Percentiles rank a stretch among this genome's conserved stretches.
These are phyloP conservation scores for Lerista edwardsae DNA, from an alignment of 2,797 vertebrate genomes.

Conservation along the genomic window DNA sequence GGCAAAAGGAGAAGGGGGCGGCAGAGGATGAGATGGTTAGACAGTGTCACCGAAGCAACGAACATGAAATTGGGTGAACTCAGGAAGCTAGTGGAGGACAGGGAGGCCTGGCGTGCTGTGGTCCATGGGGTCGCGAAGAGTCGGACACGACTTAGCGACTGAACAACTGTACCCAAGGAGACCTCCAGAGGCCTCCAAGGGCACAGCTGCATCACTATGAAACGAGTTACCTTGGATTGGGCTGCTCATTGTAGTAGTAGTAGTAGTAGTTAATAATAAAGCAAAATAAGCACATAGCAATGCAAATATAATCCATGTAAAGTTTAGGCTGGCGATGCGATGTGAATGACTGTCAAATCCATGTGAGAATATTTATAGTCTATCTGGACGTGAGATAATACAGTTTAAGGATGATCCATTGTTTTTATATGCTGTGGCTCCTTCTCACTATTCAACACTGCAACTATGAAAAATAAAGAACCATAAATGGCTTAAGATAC, in stretches of 20 bases:
- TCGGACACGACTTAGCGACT: no score
- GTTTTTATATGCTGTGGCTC: neutral
- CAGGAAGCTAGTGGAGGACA: no score
- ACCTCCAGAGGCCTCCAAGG: no score
- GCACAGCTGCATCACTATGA: no score
- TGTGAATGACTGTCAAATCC: neutral
- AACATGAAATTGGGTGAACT: no score
- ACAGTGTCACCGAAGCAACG: no score
- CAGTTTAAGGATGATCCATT: neutral
- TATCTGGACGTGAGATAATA: neutral
- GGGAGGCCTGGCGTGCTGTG: no score
- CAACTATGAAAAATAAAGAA: constrained; percentile 10
- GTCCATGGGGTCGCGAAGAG: no score
- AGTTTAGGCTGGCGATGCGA: neutral
- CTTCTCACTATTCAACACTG: neutral
- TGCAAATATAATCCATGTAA: constrained; percentile 14
- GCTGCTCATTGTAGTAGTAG: neutral
- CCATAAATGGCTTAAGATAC: neutral
- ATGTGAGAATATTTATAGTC: neutral
- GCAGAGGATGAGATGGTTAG: no score
- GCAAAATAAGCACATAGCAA: constrained; percentile 4
- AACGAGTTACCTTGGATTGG: no score
- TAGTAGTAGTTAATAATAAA: neutral
- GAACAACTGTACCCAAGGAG: no score
- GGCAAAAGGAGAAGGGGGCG: no score